Evolutionary conservation across 2,888 invertebrate genomes (phyloP).

Genomic region (Mallateleia sp.): DNA sequence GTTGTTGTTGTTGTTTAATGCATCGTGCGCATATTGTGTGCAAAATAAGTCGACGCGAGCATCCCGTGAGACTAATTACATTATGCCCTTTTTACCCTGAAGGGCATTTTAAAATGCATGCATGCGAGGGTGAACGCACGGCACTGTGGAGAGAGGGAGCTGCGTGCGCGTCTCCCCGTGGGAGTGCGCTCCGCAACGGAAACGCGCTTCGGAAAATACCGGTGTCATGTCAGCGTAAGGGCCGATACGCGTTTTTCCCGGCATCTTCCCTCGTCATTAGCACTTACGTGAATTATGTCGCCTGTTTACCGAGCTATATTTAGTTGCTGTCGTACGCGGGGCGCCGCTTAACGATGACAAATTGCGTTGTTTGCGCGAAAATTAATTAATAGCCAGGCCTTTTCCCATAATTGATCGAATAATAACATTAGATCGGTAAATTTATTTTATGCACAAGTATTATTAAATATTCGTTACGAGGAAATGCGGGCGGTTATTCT

Average conservation of each 20-base stretch:
- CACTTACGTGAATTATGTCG: slow-evolving; percentile 22
- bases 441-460: too few relatives aligned
- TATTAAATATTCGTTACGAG: too few relatives aligned
- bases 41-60: slow-evolving; percentile 45
- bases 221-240: slow-evolving; percentile 19
- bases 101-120: slow-evolving; percentile 56
- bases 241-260: slow-evolving; percentile 47
- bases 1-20: slow-evolving; percentile 32
- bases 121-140: slow-evolving; percentile 64
- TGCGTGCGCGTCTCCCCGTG: slow-evolving; percentile 59
- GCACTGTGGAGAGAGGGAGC: neutral
- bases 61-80: slow-evolving; percentile 66
- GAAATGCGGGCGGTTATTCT: too few relatives aligned
- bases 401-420: slow-evolving; percentile 23
- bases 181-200: slow-evolving; percentile 62
- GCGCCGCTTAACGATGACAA: slow-evolving; percentile 46
- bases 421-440: too few relatives aligned
- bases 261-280: slow-evolving; percentile 41
- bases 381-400: slow-evolving; percentile 40
- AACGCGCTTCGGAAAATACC: slow-evolving; percentile 62
- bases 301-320: slow-evolving; percentile 14
- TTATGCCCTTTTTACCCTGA: slow-evolving; percentile 48
- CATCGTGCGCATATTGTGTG: slow-evolving; percentile 53
- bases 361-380: slow-evolving; percentile 44
- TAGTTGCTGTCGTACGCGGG: slow-evolving; percentile 17